These are phyloP conservation scores for Xylophagus ater DNA, from an alignment of 2,888 invertebrate species.

Conservation along the genomic window DNA sequence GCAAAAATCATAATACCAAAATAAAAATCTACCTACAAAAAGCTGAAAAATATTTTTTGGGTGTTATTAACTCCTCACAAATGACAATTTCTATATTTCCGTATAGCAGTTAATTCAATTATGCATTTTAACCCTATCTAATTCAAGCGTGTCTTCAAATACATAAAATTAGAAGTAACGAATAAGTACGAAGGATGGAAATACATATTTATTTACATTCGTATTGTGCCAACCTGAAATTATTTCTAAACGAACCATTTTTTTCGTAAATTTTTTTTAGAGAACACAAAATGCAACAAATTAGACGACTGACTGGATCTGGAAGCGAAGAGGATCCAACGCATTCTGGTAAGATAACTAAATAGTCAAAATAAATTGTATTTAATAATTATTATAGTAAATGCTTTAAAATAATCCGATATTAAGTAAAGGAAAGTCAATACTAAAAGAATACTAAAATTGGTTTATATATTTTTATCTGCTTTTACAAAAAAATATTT, in stretches of 20 bases:
- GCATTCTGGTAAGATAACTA: slow-evolving; percentile 53
- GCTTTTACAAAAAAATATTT: too few species aligned
- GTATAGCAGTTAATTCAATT: background rate
- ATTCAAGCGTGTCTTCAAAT: background rate
- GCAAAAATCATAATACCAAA: too few species aligned
- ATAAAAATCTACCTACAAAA: too few species aligned
- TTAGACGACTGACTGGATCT: slow-evolving; percentile 60
- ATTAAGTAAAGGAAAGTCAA: too few species aligned
- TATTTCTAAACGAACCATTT: background rate
- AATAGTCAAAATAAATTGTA: background rate
- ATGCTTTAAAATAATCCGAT: too few species aligned
- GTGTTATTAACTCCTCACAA: too few species aligned
- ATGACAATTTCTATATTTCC: background rate
- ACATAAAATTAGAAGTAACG: background rate
- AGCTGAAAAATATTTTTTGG: too few species aligned
- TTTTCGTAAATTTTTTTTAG: slow-evolving; percentile 39
- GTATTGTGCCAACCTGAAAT: slow-evolving; percentile 18
- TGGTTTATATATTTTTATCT: too few species aligned
- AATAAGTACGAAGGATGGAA: background rate
- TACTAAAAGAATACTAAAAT: too few species aligned
- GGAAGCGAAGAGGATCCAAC: slow-evolving; percentile 66
- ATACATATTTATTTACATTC: too few species aligned
- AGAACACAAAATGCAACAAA: slow-evolving; percentile 68
- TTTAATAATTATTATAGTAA: too few species aligned
- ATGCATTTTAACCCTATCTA: background rate